These are phyloP conservation scores for Prionace glauca DNA, from an alignment of 2,797 vertebrate genomes.

Conservation along the genomic window DNA sequence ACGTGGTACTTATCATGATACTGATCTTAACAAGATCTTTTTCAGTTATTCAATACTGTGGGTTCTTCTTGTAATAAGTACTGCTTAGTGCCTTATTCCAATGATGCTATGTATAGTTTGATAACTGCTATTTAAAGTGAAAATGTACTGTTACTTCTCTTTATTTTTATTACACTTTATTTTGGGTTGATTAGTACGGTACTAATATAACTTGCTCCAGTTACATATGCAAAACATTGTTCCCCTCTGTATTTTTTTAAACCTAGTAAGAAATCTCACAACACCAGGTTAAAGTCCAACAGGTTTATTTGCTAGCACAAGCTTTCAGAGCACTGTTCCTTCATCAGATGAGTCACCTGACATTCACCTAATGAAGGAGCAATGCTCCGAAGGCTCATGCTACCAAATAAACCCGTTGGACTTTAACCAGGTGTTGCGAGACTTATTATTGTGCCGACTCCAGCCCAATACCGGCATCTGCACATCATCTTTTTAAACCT, in stretches of 20 bases:
- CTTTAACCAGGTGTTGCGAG: too few relatives aligned
- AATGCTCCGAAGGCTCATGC: too few relatives aligned
- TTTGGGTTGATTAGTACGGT: background rate
- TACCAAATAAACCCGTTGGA: too few relatives aligned
- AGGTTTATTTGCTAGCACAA: too few relatives aligned
- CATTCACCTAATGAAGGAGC: too few relatives aligned
- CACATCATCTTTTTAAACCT: background rate
- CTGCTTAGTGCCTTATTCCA: conserved; percentile 6
- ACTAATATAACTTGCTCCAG: background rate
- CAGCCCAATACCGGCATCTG: too few relatives aligned
- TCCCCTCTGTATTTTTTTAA: background rate
- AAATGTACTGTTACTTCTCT: background rate
- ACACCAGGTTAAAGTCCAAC: too few relatives aligned
- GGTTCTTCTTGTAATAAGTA: background rate
- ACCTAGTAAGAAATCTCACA: too few relatives aligned
- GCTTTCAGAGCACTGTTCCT: too few relatives aligned
- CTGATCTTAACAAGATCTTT: background rate
- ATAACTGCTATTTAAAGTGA: background rate
- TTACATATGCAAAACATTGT: background rate
- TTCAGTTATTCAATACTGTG: background rate
- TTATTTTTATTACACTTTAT: background rate
- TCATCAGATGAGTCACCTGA: too few relatives aligned
- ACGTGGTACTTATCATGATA: background rate
- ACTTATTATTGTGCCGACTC: too few relatives aligned
- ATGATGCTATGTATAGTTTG: conserved; percentile 3